A percentile compares a stretch with the other conserved stretches of the same genome.
Conservation (phyloP, 2,113 vertebrate species). For the Caloenas nicobarica region DNA sequence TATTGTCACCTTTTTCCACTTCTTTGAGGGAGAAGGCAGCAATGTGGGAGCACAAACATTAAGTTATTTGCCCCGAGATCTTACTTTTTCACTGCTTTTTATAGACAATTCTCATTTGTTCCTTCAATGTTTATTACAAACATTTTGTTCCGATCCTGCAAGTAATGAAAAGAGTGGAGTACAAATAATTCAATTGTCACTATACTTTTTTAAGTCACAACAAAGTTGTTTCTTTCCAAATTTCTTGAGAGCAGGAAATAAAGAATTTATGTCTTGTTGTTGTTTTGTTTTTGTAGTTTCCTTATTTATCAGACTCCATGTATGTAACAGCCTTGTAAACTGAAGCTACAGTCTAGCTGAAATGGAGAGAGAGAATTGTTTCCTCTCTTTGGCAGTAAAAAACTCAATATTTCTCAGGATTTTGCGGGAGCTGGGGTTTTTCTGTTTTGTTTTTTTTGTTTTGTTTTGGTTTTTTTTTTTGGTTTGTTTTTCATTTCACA, state of each 20-base stretch:
- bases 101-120: neutral
- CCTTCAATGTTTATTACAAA: neutral
- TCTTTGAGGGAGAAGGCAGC: neutral
- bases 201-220: neutral
- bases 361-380: neutral
- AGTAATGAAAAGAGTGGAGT: neutral
- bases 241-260: neutral
- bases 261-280: neutral
- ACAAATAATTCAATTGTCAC: neutral
- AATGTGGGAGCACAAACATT: neutral
- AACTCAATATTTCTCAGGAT: neutral
- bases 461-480: neutral
- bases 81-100: neutral
- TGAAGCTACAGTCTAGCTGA: neutral
- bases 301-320: neutral
- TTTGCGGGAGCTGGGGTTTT: fast-evolving
- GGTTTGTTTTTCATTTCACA: neutral
- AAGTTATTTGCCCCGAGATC: neutral
- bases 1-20: neutral
- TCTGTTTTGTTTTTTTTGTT: neutral
- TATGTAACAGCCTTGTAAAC: neutral
- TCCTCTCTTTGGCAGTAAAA: neutral
- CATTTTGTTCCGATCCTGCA: neutral
- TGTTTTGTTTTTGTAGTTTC: neutral
- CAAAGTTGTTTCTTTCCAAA: neutral